Percentiles rank a stretch among this genome's conserved stretches.
Evolutionary conservation across 2,888 invertebrate species (phyloP).

Genomic region (Apamea sordens): DNA sequence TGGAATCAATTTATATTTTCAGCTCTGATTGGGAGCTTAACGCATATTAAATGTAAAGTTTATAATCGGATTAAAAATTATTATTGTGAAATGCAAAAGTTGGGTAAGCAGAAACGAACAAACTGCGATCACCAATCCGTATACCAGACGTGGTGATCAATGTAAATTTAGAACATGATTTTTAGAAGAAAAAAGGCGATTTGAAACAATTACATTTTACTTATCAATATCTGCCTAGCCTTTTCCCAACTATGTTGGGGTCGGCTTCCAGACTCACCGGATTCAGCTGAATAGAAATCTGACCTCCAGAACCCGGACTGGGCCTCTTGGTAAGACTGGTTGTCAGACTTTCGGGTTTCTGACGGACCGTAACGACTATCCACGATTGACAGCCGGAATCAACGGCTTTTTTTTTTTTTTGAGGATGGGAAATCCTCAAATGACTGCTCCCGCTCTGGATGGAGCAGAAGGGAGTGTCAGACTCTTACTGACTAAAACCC

Average conservation of each 20-base stretch:
- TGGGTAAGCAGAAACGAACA: background rate
- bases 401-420: no score
- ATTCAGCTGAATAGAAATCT: background rate
- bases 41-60: conserved; percentile 1
- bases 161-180: background rate
- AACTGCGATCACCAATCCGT: background rate
- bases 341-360: background rate
- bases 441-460: no score
- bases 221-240: background rate
- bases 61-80: conserved; percentile 6
- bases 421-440: no score
- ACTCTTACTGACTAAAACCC: no score
- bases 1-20: conserved; percentile 13
- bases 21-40: conserved; percentile 1
- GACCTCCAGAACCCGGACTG: background rate
- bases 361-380: background rate
- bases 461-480: no score
- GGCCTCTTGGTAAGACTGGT: background rate
- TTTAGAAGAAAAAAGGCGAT: background rate
- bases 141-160: background rate
- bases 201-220: background rate
- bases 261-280: background rate
- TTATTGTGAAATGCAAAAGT: background rate
- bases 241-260: background rate
- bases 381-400: background rate